Conservation (phyloP, 2,113 vertebrate genomes). For the Canis aureus region DNA sequence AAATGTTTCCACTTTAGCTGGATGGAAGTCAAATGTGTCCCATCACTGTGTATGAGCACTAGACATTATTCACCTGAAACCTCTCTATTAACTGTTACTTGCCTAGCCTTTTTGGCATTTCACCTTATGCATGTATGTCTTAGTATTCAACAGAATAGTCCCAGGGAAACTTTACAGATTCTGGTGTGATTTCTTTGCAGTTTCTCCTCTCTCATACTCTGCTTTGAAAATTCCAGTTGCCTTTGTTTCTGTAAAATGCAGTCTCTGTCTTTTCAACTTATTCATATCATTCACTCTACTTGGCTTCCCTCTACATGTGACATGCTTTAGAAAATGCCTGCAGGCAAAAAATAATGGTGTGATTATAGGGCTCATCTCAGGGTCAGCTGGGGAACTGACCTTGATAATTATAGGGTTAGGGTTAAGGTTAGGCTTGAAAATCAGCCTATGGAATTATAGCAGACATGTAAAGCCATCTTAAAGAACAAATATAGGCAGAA, state of each 20-base stretch:
- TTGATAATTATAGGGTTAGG: not conserved
- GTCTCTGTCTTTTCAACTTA: not conserved
- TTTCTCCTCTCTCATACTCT: not conserved
- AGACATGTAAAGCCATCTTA: not conserved
- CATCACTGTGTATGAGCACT: not conserved
- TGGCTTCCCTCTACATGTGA: not conserved
- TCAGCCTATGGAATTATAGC: not conserved
- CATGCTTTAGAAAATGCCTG: not conserved
- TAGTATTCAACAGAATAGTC: not conserved
- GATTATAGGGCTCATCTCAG: not conserved
- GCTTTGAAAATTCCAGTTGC: not conserved
- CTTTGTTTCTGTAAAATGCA: not conserved
- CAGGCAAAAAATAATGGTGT: not conserved
- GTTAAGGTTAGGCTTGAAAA: not conserved
- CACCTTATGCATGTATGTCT: not conserved
- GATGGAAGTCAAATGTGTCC: not conserved
- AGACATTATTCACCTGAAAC: not conserved
- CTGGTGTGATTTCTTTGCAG: not conserved
- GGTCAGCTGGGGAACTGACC: not conserved
- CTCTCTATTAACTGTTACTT: not conserved
- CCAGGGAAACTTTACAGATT: not conserved
- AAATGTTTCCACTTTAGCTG: not conserved
- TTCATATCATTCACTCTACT: not conserved
- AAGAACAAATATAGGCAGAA: not conserved
- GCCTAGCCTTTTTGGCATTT: not conserved